A percentile compares a stretch with the other conserved stretches of the same genome.
phyloP scores from a whole-genome alignment of 2,113 vertebrate genomes.

The Microcebus lehilahytsara region DNA sequence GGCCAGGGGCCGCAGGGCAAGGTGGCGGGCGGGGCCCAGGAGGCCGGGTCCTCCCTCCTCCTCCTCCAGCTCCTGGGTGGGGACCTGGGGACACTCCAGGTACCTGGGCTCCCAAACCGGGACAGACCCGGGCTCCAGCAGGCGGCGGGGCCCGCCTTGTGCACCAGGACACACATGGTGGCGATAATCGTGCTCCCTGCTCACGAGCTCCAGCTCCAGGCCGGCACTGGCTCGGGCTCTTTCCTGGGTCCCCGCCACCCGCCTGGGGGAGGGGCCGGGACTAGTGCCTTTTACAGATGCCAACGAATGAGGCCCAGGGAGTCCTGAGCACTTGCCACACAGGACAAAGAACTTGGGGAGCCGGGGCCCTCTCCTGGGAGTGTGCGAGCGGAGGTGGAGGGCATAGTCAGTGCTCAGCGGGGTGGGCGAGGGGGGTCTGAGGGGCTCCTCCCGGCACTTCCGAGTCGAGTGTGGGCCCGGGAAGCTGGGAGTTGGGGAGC shows the following conservation, averaged over 20 bases:
- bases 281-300: fast-evolving
- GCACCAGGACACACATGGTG: neutral
- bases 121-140: neutral
- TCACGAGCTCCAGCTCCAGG: fast-evolving
- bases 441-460: neutral
- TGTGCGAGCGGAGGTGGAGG: neutral
- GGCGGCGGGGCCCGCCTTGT: neutral
- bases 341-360: neutral
- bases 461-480: neutral
- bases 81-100: neutral
- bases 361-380: neutral
- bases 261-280: neutral
- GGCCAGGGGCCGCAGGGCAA: neutral
- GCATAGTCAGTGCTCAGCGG: neutral
- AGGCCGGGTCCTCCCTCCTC: neutral
- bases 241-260: neutral
- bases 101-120: neutral
- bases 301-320: neutral
- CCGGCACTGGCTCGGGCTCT: neutral
- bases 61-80: neutral
- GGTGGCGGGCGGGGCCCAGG: neutral
- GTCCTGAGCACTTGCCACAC: fast-evolving
- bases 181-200: neutral
- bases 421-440: neutral
- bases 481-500: neutral